These are phyloP conservation scores for Ginglymostoma cirratum DNA, from an alignment of 2,113 vertebrate species.

Conservation along the genomic window DNA sequence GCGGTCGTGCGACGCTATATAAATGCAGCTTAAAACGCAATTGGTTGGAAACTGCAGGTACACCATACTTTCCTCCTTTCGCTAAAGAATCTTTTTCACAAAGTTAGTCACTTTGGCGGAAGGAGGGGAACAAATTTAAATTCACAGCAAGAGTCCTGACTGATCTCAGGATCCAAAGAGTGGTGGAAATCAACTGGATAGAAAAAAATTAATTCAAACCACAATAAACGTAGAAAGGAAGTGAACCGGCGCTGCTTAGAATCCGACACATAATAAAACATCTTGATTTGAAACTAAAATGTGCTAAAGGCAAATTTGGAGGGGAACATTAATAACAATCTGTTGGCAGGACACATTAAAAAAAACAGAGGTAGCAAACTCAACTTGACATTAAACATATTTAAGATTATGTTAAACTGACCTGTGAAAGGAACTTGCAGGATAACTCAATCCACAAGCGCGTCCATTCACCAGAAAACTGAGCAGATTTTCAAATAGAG, in stretches of 20 bases:
- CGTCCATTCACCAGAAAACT: constrained; percentile 56
- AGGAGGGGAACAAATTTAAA: neutral
- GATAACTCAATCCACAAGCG: constrained; percentile 61
- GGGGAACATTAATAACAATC: neutral
- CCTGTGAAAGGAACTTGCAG: constrained; percentile 69
- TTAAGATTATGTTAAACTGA: constrained; percentile 43
- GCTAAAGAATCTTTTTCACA: too few relatives aligned
- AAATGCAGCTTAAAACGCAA: neutral
- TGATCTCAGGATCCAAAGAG: neutral
- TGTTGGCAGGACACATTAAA: neutral
- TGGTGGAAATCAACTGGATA: neutral
- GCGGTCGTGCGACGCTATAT: too few relatives aligned
- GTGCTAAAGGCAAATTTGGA: neutral
- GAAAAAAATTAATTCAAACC: neutral
- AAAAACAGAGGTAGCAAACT: neutral
- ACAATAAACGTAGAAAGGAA: neutral
- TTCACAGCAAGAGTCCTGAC: neutral
- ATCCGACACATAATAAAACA: neutral
- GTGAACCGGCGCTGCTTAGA: neutral
- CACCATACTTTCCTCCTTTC: too few relatives aligned
- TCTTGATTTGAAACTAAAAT: neutral
- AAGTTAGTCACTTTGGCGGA: neutral
- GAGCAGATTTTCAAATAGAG: neutral
- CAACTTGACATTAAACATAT: neutral
- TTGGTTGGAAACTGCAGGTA: neutral